Percentiles rank a stretch among this genome's conserved stretches.
These are phyloP conservation scores for Drosophila diplacantha DNA, from an alignment of 2,888 invertebrate genomes.

Conservation along the genomic window DNA sequence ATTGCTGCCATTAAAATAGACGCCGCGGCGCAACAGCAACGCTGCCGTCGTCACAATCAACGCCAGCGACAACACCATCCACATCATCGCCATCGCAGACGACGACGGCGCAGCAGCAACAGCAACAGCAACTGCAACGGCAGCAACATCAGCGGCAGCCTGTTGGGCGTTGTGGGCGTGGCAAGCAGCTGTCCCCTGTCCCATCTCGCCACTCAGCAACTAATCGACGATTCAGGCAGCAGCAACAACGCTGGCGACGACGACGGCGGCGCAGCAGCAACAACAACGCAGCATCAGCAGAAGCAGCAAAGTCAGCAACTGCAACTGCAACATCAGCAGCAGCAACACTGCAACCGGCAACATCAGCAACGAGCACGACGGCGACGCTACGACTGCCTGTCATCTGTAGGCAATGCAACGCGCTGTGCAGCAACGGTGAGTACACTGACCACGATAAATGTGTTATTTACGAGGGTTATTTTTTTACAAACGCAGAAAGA, in stretches of 20 bases:
- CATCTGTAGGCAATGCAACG: constrained; percentile 78
- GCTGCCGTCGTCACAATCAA: constrained; percentile 73
- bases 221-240: constrained; percentile 34
- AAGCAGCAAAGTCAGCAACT: constrained; percentile 3
- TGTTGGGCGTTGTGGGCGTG: constrained; percentile 42
- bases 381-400: constrained; percentile 73
- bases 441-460: constrained; percentile 29
- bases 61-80: constrained; percentile 68
- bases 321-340: constrained; percentile 5
- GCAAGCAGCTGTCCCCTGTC: constrained; percentile 48
- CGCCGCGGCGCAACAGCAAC: constrained; percentile 72
- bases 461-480: background rate
- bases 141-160: constrained; percentile 38
- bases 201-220: constrained; percentile 43
- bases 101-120: constrained; percentile 57
- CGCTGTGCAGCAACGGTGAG: constrained; percentile 78
- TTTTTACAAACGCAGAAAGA: background rate
- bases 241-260: constrained; percentile 36
- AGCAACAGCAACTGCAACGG: constrained; percentile 19
- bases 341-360: constrained; percentile 39
- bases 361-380: constrained; percentile 52
- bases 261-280: constrained; percentile 25
- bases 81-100: constrained; percentile 66
- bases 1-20: constrained; percentile 74
- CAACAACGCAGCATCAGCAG: constrained; percentile 33